Percentiles rank a stretch among this genome's conserved stretches.
Conservation (phyloP, 2,888 invertebrate species). For the Caenorhabditis auriculariae region DNA sequence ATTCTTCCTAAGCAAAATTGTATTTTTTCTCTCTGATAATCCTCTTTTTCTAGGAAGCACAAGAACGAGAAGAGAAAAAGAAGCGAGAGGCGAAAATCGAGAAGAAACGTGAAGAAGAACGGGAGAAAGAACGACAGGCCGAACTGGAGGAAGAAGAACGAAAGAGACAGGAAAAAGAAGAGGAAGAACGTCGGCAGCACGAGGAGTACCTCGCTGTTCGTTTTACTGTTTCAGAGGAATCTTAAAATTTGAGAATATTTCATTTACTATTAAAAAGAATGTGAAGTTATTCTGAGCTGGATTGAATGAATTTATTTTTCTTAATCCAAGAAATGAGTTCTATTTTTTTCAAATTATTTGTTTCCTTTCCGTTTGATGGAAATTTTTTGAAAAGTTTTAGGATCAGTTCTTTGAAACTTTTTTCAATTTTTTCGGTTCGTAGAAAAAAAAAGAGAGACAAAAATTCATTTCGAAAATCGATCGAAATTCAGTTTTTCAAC, state of each 20-base stretch:
- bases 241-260: too few relatives aligned
- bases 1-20: neutral
- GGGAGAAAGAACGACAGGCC: conserved; percentile 35
- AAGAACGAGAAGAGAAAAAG: conserved; percentile 59
- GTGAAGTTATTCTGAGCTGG: too few relatives aligned
- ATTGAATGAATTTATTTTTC: too few relatives aligned
- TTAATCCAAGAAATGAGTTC: too few relatives aligned
- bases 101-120: conserved; percentile 48
- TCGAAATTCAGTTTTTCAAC: too few relatives aligned
- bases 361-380: neutral
- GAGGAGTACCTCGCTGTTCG: conserved; percentile 60
- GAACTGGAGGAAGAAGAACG: conserved; percentile 49
- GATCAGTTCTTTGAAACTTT: too few relatives aligned
- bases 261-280: too few relatives aligned
- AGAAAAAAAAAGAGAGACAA: too few relatives aligned
- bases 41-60: conserved; percentile 40
- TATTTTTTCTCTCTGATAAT: neutral
- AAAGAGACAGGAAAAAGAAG: conserved; percentile 51
- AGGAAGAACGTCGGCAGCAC: conserved; percentile 53
- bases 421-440: too few relatives aligned
- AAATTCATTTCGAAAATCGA: too few relatives aligned
- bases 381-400: too few relatives aligned
- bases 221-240: neutral
- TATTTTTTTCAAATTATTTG: neutral
- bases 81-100: conserved; percentile 51